These are phyloP conservation scores for Pachyrhynchus sulphureomaculatus DNA, from an alignment of 1,140 invertebrate genomes.

Conservation along the genomic window DNA sequence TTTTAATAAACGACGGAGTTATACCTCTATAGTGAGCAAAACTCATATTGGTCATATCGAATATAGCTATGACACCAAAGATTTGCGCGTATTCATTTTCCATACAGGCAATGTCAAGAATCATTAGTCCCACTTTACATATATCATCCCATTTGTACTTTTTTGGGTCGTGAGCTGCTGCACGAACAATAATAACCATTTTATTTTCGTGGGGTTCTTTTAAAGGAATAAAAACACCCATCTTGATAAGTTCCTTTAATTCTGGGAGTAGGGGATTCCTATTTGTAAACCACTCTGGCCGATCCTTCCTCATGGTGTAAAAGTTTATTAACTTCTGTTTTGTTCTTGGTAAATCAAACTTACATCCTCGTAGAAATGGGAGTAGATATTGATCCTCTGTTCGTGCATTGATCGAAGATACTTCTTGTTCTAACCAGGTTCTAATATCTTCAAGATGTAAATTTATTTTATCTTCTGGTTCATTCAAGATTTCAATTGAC, in stretches of 20 bases:
- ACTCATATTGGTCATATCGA: constrained; percentile 61
- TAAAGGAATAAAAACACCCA: constrained; percentile 63
- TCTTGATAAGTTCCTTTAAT: constrained; percentile 58
- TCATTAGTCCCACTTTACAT: constrained; percentile 61
- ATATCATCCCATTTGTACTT: constrained; percentile 58
- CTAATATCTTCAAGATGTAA: constrained; percentile 31
- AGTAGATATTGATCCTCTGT: constrained; percentile 58
- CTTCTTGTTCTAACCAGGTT: constrained; percentile 35
- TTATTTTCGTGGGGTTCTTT: constrained; percentile 50
- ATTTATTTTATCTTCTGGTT: constrained; percentile 32
- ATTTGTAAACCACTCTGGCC: constrained; percentile 62
- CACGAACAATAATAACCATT: constrained; percentile 60
- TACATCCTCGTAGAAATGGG: constrained; percentile 63
- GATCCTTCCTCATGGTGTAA: constrained; percentile 56
- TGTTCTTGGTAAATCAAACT: constrained; percentile 60
- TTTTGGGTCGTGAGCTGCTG: constrained; percentile 59
- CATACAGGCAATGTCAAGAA: constrained; percentile 57
- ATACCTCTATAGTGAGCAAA: constrained; percentile 63
- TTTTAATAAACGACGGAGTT: constrained; percentile 59
- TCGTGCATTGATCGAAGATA: constrained; percentile 30
- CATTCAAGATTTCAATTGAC: constrained; percentile 26
- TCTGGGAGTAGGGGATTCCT: constrained; percentile 61
- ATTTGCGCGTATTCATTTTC: constrained; percentile 57
- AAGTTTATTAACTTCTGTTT: constrained; percentile 62
- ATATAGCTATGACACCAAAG: constrained; percentile 60